Evolutionary conservation across 2,888 invertebrate genomes (phyloP), one percentile per base, ranked within the genome.

Genomic region (Lithosia quadra): DNA sequence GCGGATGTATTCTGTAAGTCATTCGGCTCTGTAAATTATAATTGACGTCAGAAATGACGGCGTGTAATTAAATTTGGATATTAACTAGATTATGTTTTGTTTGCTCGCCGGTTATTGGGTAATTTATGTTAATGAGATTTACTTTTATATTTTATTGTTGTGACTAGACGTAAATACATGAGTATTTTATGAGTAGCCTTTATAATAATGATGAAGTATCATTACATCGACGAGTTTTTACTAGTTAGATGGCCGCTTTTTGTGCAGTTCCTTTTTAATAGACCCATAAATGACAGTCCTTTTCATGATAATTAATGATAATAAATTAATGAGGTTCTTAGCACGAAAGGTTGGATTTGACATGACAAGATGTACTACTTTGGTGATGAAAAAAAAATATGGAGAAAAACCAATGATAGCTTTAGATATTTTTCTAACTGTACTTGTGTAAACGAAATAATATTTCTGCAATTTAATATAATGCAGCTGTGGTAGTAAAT

Each of bases 31-130:
- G 69, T 67, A 36, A 59, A 66, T 24, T 74, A 62, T 59, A 43
- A 60, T 63, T 43, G 53, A 69, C 67, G 79, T 71, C 70, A 66
- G 73, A 70, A 67, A 56, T 69, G 43, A 36, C n/a, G 49, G 49
- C 22, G n/a, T 63, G 21, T 78, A 62, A 75, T 80, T 79, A 75
- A 80, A 73, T 75, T 11, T 69, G 56, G 63, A 61, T 69, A 56
- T 70, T 73, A 72, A 57, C 56, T 60, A 22, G 64, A 69, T 73
- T 71, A 73, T 65, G 63, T 73, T 70, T 67, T 49, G 36, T 58
- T 70, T 69, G 63, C 64, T 67, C 68, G 70, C 4, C 34, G 34
- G 61, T 39, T 55, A 73, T 75, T 68, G 60, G 62, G 28, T 34
- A 60, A n/a, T 63, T 59, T 61, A 69, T 61, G 39, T 21, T 65